These are phyloP conservation scores for Ichneumon xanthorius DNA, from an alignment of 2,888 invertebrate genomes.

Conservation along the genomic window DNA sequence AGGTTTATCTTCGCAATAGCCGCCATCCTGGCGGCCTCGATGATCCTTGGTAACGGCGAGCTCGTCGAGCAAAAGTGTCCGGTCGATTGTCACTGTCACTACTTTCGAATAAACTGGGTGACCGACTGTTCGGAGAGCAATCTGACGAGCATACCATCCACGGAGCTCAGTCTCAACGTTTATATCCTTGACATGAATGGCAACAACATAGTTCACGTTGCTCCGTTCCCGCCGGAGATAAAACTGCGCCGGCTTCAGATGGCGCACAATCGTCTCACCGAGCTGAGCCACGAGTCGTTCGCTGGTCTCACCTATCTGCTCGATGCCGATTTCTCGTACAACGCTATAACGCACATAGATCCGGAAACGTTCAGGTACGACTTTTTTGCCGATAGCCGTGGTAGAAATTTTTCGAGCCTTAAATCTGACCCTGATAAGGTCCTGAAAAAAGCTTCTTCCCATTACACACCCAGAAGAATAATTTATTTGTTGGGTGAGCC, in stretches of 20 bases:
- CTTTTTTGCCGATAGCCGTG: not conserved
- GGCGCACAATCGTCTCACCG: slow-evolving; percentile 88
- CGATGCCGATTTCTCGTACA: slow-evolving; percentile 90
- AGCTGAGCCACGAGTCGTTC: slow-evolving; percentile 88
- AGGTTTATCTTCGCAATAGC: slow-evolving; percentile 63
- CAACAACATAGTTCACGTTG: slow-evolving; percentile 88
- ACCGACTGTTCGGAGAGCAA: slow-evolving; percentile 92
- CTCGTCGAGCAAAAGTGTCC: slow-evolving; percentile 90
- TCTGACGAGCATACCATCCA: slow-evolving; percentile 89
- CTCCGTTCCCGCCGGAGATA: slow-evolving; percentile 89
- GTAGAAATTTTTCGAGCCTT: not conserved
- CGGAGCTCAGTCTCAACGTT: slow-evolving; percentile 89
- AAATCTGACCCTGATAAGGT: no score
- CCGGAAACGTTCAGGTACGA: slow-evolving; percentile 88
- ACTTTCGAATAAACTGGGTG: slow-evolving; percentile 91
- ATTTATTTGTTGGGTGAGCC: no score
- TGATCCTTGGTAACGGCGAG: slow-evolving; percentile 87
- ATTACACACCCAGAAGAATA: not conserved
- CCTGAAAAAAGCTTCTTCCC: not conserved
- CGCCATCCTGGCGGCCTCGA: slow-evolving; percentile 68
- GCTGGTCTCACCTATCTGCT: slow-evolving; percentile 89
- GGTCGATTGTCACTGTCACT: slow-evolving; percentile 91
- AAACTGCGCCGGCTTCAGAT: slow-evolving; percentile 90
- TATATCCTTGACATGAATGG: slow-evolving; percentile 90
- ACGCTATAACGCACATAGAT: slow-evolving; percentile 88